Evolutionary conservation across 2,888 invertebrate genomes (phyloP).

Genomic region (Ophion ventricosus): DNA sequence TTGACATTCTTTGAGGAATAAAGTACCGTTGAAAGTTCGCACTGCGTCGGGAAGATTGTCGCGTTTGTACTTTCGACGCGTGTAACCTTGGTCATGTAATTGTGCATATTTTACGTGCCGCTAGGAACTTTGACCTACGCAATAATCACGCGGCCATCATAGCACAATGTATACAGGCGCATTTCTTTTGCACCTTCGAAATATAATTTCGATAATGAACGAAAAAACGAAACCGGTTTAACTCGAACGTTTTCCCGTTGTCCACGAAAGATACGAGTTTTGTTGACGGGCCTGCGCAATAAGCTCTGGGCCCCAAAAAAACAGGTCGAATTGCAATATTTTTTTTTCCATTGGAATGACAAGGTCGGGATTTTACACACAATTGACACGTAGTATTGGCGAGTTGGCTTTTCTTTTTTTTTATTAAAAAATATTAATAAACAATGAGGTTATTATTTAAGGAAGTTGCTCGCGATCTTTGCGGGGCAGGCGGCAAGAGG

Average conservation of each 20-base stretch:
- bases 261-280: too few species aligned
- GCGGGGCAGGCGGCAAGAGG: too few species aligned
- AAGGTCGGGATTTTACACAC: not conserved
- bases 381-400: not conserved
- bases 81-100: not conserved
- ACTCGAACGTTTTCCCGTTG: conserved; percentile 23
- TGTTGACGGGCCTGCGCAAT: too few species aligned
- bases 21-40: not conserved
- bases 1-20: not conserved
- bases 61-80: not conserved
- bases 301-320: too few species aligned
- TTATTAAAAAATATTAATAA: too few species aligned
- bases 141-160: not conserved
- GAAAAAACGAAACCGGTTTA: conserved; percentile 39
- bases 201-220: not conserved
- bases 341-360: not conserved
- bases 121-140: not conserved
- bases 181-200: not conserved
- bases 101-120: not conserved
- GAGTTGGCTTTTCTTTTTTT: too few species aligned
- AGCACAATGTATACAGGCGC: not conserved
- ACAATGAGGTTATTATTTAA: too few species aligned
- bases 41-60: not conserved
- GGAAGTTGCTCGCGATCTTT: too few species aligned
- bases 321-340: too few species aligned